Conservation (phyloP, 2,113 vertebrate species). For the Paracanthobrama guichenoti region DNA sequence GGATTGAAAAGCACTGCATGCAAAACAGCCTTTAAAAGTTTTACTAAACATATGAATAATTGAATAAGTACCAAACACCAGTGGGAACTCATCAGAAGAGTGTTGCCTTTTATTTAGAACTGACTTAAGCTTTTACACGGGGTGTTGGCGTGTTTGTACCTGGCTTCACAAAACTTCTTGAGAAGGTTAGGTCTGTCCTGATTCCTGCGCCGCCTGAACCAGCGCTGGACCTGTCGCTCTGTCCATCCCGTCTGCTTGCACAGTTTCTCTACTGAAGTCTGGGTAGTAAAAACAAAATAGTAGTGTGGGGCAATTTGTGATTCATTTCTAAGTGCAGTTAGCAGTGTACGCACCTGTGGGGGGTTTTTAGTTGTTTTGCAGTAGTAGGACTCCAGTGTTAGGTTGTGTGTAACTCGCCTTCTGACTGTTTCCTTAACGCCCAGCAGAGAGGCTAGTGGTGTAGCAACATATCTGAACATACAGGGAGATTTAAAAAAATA, state of each 20-base stretch:
- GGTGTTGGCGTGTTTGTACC: conserved; percentile 68
- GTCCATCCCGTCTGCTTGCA: conserved; percentile 72
- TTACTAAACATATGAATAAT: neutral
- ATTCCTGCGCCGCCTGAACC: conserved; percentile 93
- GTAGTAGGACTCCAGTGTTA: conserved; percentile 85
- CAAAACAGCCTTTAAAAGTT: neutral
- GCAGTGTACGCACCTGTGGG: conserved; percentile 74
- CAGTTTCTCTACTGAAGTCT: conserved; percentile 70
- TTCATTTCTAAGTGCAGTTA: neutral
- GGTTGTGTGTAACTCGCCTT: conserved; percentile 79
- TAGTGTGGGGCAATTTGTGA: neutral
- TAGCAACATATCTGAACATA: conserved; percentile 78
- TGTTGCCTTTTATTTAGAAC: neutral
- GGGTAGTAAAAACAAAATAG: neutral
- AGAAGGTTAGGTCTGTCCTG: conserved; percentile 91
- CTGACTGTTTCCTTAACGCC: conserved; percentile 87
- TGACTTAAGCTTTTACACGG: neutral
- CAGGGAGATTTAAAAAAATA: neutral
- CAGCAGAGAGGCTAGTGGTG: conserved; percentile 80
- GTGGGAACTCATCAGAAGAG: neutral
- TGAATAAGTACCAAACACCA: neutral
- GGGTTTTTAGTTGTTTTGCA: conserved; percentile 79
- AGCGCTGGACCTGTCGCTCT: conserved; percentile 86
- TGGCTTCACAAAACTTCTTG: conserved; percentile 93
- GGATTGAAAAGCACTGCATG: neutral